A percentile compares a stretch with the other conserved stretches of the same genome.
phyloP scores from a whole-genome alignment of 2,888 invertebrate genomes.

The Ennomos fuscantarius region DNA sequence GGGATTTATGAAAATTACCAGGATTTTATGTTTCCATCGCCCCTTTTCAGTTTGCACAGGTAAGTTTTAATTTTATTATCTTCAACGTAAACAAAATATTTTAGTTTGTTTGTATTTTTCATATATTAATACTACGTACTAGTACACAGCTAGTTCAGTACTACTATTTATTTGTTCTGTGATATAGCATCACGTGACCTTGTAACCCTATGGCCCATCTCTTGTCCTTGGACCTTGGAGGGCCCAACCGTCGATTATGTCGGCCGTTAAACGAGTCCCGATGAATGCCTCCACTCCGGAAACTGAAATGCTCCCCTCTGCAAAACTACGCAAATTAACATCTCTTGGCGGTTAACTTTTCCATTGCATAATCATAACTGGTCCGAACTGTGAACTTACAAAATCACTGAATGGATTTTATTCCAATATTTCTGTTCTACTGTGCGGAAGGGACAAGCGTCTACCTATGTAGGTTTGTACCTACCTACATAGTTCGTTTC shows the following conservation, averaged over 20 bases:
- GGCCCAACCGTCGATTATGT: slow-evolving; percentile 42
- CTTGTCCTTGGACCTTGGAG: slow-evolving; percentile 45
- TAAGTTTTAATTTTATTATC: no score
- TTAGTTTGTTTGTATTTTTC: no score
- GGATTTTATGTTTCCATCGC: no score
- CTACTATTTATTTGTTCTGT: no score
- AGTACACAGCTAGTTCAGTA: no score
- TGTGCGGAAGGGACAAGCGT: not conserved
- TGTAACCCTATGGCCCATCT: slow-evolving; percentile 22
- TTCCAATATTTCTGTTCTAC: not conserved
- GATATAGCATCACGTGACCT: slow-evolving; percentile 42
- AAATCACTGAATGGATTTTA: not conserved
- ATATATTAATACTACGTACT: no score
- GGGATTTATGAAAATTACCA: no score
- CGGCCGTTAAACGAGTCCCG: slow-evolving; percentile 50
- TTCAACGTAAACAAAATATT: no score
- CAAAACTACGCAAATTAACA: slow-evolving; percentile 13
- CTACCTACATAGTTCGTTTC: not conserved
- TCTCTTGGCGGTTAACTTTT: slow-evolving; percentile 5
- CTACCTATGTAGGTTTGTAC: not conserved
- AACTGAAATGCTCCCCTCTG: slow-evolving; percentile 25
- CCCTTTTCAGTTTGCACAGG: no score
- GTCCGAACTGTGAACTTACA: slow-evolving; percentile 5
- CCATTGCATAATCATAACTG: slow-evolving; percentile 7
- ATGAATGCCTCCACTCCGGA: slow-evolving; percentile 26